Base-by-base conservation (phyloP, 2,113 vertebrate genomes). In the Pao palembangensis region DNA sequence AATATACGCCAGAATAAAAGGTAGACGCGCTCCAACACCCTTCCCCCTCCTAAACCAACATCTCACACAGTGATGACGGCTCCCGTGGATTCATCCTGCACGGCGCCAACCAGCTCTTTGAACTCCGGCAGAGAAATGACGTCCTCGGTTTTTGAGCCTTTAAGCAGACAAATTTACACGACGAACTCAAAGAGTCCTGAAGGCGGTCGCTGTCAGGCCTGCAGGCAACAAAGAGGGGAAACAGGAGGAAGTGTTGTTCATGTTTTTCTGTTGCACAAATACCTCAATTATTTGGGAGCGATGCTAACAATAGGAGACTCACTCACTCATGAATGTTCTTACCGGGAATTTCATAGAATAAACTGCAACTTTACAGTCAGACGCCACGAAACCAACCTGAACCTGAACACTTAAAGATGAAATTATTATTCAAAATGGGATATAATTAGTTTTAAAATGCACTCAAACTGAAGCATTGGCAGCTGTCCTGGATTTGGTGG, bases 81-180 rank as follows among this genome's bases (percentile, higher is more conserved):
- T 82, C 73, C 58, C 61, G 52, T 50, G 54, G 57, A 67, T 71
- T 76, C 67, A 65, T 77, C 54, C 67, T 49, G 2, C 48, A n/a
- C 43, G 31, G 58, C 69, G 53, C 46, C 48, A 46, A 44, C 56
- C 21, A 55, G 51, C 18, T 57, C 71, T 84, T 76, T 77, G 71
- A 80, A 81, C 71, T 78, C 20, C 0, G 18, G 8, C 43, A 64
- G 10, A 63, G 61, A 80, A 79, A 59, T 67, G 31, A 73, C 62
- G 63, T 71, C 75, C 47, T 52, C 55, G 66, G 44, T 67, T 76
- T 55, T 64, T 49, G 34, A 58, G 47, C 51, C 64, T 78, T 74
- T 67, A 66, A 67, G 69, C 53, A 62, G 66, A 65, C 58, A 55
- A 49, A 70, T 59, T 49, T 67, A 67, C 62, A 76, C 58, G 31